These are phyloP conservation scores for Spilogale gracilis DNA, from an alignment of 2,113 vertebrate genomes.

Conservation along the genomic window DNA sequence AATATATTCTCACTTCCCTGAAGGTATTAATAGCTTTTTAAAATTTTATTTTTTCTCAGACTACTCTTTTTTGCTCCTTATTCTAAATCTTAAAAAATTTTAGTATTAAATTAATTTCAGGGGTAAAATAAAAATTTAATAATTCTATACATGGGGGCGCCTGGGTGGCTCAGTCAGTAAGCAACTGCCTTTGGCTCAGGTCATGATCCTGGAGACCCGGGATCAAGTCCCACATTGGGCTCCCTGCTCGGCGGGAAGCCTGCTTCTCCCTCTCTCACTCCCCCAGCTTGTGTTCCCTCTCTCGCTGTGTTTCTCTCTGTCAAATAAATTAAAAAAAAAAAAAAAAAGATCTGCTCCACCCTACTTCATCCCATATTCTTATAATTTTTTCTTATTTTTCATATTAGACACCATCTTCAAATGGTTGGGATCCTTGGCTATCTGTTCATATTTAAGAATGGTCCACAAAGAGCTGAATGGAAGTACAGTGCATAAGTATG, in stretches of 20 bases:
- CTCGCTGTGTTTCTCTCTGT: no score
- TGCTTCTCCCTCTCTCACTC: no score
- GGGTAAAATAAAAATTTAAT: background rate
- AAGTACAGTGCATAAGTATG: background rate
- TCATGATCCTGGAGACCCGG: no score
- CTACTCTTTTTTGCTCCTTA: background rate
- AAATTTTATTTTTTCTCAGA: background rate
- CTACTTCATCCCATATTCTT: background rate
- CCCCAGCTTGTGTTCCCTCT: no score
- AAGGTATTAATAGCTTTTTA: background rate
- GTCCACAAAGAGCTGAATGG: background rate
- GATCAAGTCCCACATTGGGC: no score
- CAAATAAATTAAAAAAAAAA: no score
- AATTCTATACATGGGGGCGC: background rate
- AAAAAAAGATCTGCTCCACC: background rate
- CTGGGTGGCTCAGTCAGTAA: no score
- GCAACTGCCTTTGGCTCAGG: no score
- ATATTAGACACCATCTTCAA: background rate
- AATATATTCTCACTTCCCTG: background rate
- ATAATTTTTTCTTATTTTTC: background rate
- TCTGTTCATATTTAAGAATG: background rate
- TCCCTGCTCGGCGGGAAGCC: no score
- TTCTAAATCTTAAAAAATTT: background rate
- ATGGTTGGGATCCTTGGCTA: background rate
- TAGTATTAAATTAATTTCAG: background rate